A percentile compares a stretch with the other conserved stretches of the same genome.
Evolutionary conservation across 2,888 invertebrate genomes (phyloP).

Genomic region (Drosophila mayaguana): DNA sequence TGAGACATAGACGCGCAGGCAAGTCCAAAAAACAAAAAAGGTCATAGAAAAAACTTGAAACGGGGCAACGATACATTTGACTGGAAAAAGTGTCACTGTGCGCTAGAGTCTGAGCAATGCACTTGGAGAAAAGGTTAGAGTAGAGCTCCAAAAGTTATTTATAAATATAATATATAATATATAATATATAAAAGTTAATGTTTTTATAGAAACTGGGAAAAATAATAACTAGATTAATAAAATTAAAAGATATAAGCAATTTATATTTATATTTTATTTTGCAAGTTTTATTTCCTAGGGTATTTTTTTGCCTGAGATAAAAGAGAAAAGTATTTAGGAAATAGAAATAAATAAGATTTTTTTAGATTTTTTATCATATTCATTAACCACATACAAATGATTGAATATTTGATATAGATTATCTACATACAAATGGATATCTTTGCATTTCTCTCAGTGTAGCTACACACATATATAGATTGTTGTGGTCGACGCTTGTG

Average conservation of each 20-base stretch:
- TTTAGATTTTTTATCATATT: too few species aligned
- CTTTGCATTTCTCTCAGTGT: background rate
- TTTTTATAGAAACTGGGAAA: too few species aligned
- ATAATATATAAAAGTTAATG: too few species aligned
- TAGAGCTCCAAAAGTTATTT: fast-evolving
- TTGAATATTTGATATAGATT: too few species aligned
- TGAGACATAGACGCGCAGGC: constrained; percentile 26
- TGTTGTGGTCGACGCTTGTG: constrained; percentile 34
- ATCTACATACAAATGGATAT: background rate
- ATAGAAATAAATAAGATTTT: too few species aligned
- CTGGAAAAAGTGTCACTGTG: constrained; percentile 40
- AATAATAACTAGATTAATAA: too few species aligned
- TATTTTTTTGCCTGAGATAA: too few species aligned
- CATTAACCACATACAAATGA: too few species aligned
- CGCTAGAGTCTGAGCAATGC: background rate
- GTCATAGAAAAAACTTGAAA: background rate
- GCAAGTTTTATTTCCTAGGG: too few species aligned
- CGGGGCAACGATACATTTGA: constrained; percentile 34
- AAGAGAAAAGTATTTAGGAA: too few species aligned
- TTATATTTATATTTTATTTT: too few species aligned
- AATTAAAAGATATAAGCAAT: too few species aligned
- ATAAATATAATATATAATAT: background rate
- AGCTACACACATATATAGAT: constrained; percentile 3
- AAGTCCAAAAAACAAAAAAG: background rate
- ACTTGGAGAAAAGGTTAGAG: background rate